phyloP scores from a whole-genome alignment of 2,888 invertebrate genomes.

The Halictus ligatus region DNA sequence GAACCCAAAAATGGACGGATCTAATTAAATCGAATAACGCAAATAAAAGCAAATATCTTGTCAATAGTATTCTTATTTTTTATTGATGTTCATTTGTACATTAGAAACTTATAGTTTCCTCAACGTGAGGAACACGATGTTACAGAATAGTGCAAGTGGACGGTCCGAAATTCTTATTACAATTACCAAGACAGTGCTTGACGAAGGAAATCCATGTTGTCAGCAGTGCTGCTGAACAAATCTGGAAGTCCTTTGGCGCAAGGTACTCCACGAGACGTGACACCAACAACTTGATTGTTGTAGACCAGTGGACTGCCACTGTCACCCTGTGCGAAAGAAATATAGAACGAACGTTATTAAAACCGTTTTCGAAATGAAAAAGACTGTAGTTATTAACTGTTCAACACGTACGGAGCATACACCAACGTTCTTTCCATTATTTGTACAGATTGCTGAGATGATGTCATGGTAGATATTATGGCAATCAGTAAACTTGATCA shows the following conservation, averaged over 20 bases:
- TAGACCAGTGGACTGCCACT: conserved; percentile 58
- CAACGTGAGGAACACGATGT: no score
- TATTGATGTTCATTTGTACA: no score
- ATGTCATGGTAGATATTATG: neutral
- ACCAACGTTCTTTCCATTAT: conserved; percentile 17
- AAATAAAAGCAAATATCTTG: no score
- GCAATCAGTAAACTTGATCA: conserved; percentile 30
- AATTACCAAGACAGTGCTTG: conserved; percentile 12
- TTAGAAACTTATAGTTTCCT: no score
- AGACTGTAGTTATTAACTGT: neutral
- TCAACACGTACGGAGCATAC: conserved; percentile 53
- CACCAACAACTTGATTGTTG: conserved; percentile 39
- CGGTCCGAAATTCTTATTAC: no score
- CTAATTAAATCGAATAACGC: no score
- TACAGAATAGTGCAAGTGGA: no score
- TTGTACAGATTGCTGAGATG: conserved; percentile 45
- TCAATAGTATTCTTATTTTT: no score
- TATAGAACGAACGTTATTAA: neutral
- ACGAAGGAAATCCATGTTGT: conserved; percentile 20
- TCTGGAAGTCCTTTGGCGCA: conserved; percentile 55
- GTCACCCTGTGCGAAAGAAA: conserved; percentile 47
- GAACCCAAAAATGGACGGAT: no score
- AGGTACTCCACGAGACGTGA: conserved; percentile 54
- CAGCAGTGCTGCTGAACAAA: conserved; percentile 47
- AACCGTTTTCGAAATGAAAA: neutral